These are phyloP conservation scores for Zaprionus kolodkinae DNA, from an alignment of 1,140 invertebrate species.

Conservation along the genomic window DNA sequence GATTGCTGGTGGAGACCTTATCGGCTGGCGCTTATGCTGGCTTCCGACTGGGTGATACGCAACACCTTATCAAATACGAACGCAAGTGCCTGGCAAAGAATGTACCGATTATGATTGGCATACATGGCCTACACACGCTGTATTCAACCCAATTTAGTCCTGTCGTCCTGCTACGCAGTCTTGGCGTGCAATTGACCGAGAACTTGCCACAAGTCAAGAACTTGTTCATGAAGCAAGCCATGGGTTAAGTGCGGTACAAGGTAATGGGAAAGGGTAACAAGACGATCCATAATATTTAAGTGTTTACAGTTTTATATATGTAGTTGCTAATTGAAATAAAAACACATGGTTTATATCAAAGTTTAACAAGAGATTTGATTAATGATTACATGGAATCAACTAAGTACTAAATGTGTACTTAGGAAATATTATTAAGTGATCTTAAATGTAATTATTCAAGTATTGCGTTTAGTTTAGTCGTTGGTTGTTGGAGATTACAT, in stretches of 20 bases:
- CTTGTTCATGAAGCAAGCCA: constrained; percentile 80
- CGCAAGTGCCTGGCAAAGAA: constrained; percentile 93
- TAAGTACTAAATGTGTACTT: background rate
- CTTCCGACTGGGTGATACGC: constrained; percentile 87
- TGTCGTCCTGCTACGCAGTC: constrained; percentile 91
- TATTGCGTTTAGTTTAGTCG: constrained; percentile 17
- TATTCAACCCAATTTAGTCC: constrained; percentile 92
- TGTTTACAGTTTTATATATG: constrained; percentile 48
- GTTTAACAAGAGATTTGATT: background rate
- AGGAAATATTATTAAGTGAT: background rate
- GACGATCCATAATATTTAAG: constrained; percentile 48
- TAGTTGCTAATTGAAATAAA: constrained; percentile 11
- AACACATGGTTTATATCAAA: constrained; percentile 23
- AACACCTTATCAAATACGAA: constrained; percentile 94
- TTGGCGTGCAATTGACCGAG: constrained; percentile 94
- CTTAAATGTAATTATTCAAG: background rate
- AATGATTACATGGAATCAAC: background rate
- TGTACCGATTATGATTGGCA: constrained; percentile 93
- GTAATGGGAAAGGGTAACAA: background rate
- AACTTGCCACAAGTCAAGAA: constrained; percentile 91
- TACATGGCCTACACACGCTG: constrained; percentile 94
- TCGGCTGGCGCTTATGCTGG: constrained; percentile 90
- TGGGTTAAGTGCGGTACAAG: constrained; percentile 53
- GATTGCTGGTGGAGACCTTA: constrained; percentile 88
- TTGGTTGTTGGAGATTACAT: constrained; percentile 21